Conservation (phyloP, 2,888 invertebrate genomes). For the Alsophila aescularia region DNA sequence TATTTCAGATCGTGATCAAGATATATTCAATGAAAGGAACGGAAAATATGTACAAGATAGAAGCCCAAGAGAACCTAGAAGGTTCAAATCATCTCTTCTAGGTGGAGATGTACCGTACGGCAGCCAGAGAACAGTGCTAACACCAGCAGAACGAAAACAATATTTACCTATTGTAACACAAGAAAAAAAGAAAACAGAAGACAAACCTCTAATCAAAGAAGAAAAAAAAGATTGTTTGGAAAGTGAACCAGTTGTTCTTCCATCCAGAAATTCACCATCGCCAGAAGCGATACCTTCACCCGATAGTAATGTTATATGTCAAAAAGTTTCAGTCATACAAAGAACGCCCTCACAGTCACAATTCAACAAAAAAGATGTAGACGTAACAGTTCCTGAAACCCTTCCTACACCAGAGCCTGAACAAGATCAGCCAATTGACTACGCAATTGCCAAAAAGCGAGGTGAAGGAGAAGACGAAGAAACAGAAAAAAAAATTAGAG, state of each 20-base stretch:
- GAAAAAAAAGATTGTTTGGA: slow-evolving; percentile 88
- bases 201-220: slow-evolving; percentile 82
- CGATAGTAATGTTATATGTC: slow-evolving; percentile 88
- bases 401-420: slow-evolving; percentile 86
- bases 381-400: slow-evolving; percentile 80
- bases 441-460: slow-evolving; percentile 92
- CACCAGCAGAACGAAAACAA: slow-evolving; percentile 92
- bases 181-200: slow-evolving; percentile 84
- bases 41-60: slow-evolving; percentile 62
- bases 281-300: slow-evolving; percentile 86
- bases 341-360: slow-evolving; percentile 87
- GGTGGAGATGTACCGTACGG: slow-evolving; percentile 93
- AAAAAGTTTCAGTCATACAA: slow-evolving; percentile 91
- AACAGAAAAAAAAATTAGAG: slow-evolving; percentile 87
- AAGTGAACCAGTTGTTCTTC: slow-evolving; percentile 85
- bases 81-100: slow-evolving; percentile 91
- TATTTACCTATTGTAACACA: slow-evolving; percentile 86
- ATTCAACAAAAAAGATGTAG: slow-evolving; percentile 77
- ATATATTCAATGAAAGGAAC: slow-evolving; percentile 78
- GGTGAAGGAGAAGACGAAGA: slow-evolving; percentile 88
- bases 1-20: slow-evolving; percentile 82
- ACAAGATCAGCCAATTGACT: slow-evolving; percentile 95
- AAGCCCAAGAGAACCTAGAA: slow-evolving; percentile 79
- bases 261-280: slow-evolving; percentile 76
- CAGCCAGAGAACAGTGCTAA: slow-evolving; percentile 90